Percentiles rank a stretch among this genome's conserved stretches.
These are phyloP conservation scores for Amia ocellicauda DNA, from an alignment of 2,113 vertebrate species.

Conservation along the genomic window DNA sequence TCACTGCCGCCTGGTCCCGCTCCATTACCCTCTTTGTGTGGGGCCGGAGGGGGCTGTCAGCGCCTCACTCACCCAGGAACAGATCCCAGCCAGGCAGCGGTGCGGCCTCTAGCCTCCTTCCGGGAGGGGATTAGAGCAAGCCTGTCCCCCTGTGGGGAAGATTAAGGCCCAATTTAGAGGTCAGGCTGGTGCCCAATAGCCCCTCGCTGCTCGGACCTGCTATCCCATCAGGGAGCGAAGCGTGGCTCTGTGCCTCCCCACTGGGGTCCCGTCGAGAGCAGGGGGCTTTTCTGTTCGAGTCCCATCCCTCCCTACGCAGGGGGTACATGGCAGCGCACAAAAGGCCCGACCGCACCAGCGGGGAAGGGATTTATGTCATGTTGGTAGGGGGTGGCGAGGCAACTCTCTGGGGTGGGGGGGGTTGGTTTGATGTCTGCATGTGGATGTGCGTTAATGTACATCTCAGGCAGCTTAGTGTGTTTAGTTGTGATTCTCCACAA, in stretches of 20 bases:
- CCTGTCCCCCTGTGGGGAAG: conserved; percentile 28
- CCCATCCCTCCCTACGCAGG: conserved; percentile 20
- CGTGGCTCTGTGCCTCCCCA: conserved; percentile 32
- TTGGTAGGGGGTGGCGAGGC: neutral
- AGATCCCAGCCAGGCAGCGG: conserved; percentile 14
- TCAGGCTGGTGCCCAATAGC: conserved; percentile 48
- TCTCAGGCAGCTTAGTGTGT: too few species aligned
- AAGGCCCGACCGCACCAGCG: conserved; percentile 36
- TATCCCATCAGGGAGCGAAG: conserved; percentile 42
- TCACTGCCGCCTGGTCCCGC: conserved; percentile 40
- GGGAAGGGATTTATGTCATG: conserved; percentile 15
- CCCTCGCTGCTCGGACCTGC: conserved; percentile 47
- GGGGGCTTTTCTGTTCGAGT: conserved; percentile 36
- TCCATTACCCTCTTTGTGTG: conserved; percentile 53
- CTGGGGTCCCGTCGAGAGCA: conserved; percentile 32
- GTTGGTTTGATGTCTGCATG: too few species aligned
- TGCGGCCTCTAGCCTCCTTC: conserved; percentile 34
- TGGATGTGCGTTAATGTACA: too few species aligned
- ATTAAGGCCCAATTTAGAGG: conserved; percentile 47
- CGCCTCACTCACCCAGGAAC: conserved; percentile 40
- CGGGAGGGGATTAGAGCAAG: conserved; percentile 36
- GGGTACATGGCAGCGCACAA: conserved; percentile 31
- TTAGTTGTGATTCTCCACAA: too few species aligned
- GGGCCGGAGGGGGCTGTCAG: conserved; percentile 42
- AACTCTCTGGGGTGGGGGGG: too few species aligned